Conservation (phyloP, 2,113 vertebrate species). For the Mus pahari region DNA sequence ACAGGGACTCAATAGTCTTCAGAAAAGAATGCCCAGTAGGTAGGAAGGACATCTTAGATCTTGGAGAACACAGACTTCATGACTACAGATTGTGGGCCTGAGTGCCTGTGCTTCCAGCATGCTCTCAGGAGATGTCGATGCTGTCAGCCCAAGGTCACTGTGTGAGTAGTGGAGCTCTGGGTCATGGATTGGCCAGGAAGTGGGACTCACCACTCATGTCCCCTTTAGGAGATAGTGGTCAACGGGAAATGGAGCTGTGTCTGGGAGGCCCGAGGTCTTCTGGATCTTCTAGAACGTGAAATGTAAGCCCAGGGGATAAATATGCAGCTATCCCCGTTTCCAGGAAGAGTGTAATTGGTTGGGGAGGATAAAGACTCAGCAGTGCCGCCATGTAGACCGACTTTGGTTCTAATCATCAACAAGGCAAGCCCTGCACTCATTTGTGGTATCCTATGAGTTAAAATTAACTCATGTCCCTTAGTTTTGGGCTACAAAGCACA, state of each 20-base stretch:
- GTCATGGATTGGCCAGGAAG: background rate
- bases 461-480: background rate
- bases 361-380: background rate
- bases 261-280: background rate
- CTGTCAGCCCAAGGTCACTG: background rate
- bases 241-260: background rate
- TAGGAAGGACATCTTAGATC: too few relatives aligned
- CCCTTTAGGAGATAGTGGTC: background rate
- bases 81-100: background rate
- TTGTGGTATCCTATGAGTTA: background rate
- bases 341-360: background rate
- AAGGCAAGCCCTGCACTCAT: background rate
- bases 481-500: background rate
- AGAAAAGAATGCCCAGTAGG: background rate
- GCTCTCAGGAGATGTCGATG: background rate
- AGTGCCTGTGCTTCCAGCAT: background rate
- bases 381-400: background rate
- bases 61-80: background rate
- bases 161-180: background rate
- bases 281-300: background rate
- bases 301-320: background rate
- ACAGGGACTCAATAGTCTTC: background rate
- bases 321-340: background rate
- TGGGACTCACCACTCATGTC: accelerated
- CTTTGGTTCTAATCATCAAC: accelerated